Base-by-base conservation (phyloP, 2,888 invertebrate genomes). In the Fragum fragum region DNA sequence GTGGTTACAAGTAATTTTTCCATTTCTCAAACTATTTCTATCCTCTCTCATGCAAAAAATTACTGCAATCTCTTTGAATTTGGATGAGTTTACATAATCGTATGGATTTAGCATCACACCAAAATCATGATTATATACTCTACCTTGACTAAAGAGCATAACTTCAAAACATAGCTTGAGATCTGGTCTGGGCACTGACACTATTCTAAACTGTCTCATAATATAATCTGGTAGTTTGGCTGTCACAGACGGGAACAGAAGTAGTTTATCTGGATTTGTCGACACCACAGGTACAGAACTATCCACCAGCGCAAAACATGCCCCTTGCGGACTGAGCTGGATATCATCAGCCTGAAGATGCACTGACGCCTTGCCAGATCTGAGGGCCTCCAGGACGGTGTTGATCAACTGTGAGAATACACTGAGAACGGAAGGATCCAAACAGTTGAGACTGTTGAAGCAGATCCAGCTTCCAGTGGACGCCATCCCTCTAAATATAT, bases 401-500 rank as follows among this genome's bases (percentile, higher is more conserved):
- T 89, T 76, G 72, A 93, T 88, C 1, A 93, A 88, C 85, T 93
- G 92, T 14, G 93, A 89, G 61, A 93, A 90, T 26, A 92, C 90
- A 74, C 92, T 93, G 69, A 93, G 85, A 6, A 92, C 92, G 0
- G 91, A 80, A 0, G 92, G 90, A 14, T 80, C 66, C 1, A 93
- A 84, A 36, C 83, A 83, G 82, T 90, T 90, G 23, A 94, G 83
- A 75, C 92, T 90, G 85, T 91, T 93, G 80, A 94, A 93, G 53
- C 91, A 90, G 0, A 93, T 86, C 93, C 93, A 94, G 75, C 90
- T 90, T 7, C 94, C 94, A 72, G 93, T 93, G 28, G 91, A 86
- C 21, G 93, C 93, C 82, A 93, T 86, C 55, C 94, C 94, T 72
- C 90, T 88, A 89, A 94, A 92, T 71, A 93, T 89, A 75, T 94